These are phyloP conservation scores for Tupiocoris notatus DNA, from an alignment of 2,888 invertebrate genomes.

Conservation along the genomic window DNA sequence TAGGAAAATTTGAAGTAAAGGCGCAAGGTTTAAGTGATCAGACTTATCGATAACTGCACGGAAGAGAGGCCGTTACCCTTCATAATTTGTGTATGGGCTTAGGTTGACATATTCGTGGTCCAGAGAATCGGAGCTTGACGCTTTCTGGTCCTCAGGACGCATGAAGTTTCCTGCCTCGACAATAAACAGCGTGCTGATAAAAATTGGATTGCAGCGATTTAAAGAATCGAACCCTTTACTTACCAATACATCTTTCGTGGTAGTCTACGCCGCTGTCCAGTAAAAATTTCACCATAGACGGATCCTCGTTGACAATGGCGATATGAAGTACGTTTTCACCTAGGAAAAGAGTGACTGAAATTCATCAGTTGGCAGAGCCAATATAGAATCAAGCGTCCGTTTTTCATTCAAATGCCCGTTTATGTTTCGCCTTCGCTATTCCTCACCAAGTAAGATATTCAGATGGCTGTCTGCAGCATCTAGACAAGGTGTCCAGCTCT, in stretches of 20 bases:
- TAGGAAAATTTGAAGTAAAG: too few species aligned
- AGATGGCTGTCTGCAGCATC: too few species aligned
- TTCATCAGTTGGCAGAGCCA: too few species aligned
- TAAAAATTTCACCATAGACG: slow-evolving; percentile 93
- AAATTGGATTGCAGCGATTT: background rate
- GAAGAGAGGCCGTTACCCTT: too few species aligned
- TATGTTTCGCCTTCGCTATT: too few species aligned
- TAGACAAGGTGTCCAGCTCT: too few species aligned
- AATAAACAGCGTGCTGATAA: background rate
- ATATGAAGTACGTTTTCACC: slow-evolving; percentile 95
- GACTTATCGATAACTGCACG: too few species aligned
- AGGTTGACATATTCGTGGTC: slow-evolving; percentile 92
- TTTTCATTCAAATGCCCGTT: too few species aligned
- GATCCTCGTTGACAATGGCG: slow-evolving; percentile 97
- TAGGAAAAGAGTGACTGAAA: too few species aligned
- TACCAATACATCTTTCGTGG: slow-evolving; percentile 77
- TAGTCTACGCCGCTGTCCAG: slow-evolving; percentile 88
- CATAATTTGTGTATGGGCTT: slow-evolving; percentile 76
- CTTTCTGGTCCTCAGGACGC: slow-evolving; percentile 96
- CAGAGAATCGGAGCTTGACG: slow-evolving; percentile 77
- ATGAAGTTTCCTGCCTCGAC: slow-evolving; percentile 79
- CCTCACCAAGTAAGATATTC: too few species aligned
- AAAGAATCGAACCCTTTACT: background rate
- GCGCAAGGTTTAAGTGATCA: too few species aligned
- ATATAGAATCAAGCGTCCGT: too few species aligned